Base-by-base conservation (phyloP, 2,888 invertebrate genomes). In the Eustalomyia histrio region DNA sequence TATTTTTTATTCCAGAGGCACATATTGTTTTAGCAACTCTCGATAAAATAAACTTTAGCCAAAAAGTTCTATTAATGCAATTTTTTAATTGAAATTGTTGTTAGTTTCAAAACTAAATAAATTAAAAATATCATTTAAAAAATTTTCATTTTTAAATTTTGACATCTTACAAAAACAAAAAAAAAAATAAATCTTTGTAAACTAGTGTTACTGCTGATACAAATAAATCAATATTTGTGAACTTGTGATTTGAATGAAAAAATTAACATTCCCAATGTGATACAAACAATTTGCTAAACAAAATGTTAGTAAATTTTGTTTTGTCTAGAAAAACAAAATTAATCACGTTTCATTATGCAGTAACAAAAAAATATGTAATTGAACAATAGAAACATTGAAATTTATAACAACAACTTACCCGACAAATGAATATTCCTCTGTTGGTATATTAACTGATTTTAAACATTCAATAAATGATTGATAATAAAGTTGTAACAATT, bases 401-500 rank as follows among this genome's bases (percentile, higher is more conserved):
- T 29, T n/a, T 14, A 33, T n/a, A 29, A 57, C 16, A 55, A 16
- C 29, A 57, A 84, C 86, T 85, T 90, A 92, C 85, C 86, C 86
- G 10, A 91, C 87, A 86, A 90, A 91, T 8, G 89, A 88, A 82
- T 91, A 92, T 33, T 86, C 75, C 78, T 88, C 87, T 1, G 91
- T 85, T 43, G 90, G 84, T 67, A 91, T 90, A 47, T 89, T 84
- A 76, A 92, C 90, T 35, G 88, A 87, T 21, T 86, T 84, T 21
- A 93, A 84, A 21, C 89, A 87, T 0, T 87, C 84, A 0, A 92
- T 84, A 69, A 94, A 92, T 0, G 89, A 90, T 0, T 91, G 88
- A 83, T 93, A 91, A 85, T 94, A 94, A 0, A 91, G 84, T 80
- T 90, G 87, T 0, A 93, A 85, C n/a, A 93, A 89, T 9, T 91